Base-by-base conservation (phyloP, 2,888 invertebrate species). In the Hirtodrosophila confusa region DNA sequence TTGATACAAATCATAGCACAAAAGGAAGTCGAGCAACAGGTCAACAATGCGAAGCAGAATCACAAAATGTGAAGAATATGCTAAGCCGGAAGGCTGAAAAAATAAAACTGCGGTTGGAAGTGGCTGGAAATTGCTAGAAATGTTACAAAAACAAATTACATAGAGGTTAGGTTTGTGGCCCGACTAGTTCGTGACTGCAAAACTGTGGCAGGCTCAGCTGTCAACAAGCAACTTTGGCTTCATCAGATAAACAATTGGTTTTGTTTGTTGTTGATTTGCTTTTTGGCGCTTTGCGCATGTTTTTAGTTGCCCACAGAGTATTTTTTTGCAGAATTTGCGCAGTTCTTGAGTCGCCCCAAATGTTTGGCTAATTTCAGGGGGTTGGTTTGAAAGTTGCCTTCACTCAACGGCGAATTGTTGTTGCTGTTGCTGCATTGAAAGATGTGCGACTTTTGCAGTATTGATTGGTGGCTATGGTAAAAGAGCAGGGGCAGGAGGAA, bases 1-100 rank as follows among this genome's bases (percentile, higher is more conserved):
- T 40, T 35, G 41, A 57, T 8, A 31, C 31, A 66, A 55, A 49
- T 36, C 58, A 70, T 67, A 72, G 36, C 23, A 23, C 17, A 67
- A 11, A 31, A 55, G 35, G 45, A 75, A 71, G 51, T 73, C 75
- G 69, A 73, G 67, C 78, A 80, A 75, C 68, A 76, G 80, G 83
- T 75, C 75, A 83, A 68, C 43, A 73, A 33, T 45, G 69, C 36
- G 23, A 49, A 54, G 11, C 17, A 55, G 44, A 27, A 17, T 24
- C 24, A 17, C 36, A 24, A 47, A 11, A 53, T 8, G 10, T 4
- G 4, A 12, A 27, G 27, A 17, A 17, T 17, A 17, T 17, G 17
- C 17, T 17, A 17, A 17, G 17, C 17, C 2, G 17, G 17, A 17
- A 17, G 17, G 17, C 17, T 17, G 17, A 17, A 17, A 17, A 17